A percentile compares a stretch with the other conserved stretches of the same genome.
Conservation (phyloP, 2,888 invertebrate genomes). For the Creontiades dilutus region DNA sequence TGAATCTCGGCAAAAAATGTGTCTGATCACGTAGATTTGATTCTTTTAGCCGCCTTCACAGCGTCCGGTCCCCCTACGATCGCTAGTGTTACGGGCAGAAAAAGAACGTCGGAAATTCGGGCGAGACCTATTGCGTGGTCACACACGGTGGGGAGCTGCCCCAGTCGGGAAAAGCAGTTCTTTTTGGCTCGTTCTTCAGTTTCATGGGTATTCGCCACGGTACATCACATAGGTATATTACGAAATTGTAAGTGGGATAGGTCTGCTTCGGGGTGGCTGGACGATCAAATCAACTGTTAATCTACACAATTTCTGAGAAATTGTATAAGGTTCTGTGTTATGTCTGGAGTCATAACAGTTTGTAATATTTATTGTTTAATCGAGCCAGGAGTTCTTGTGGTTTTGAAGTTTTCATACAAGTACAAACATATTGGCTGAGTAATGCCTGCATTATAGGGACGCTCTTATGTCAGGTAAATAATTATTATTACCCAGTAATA, state of each 20-base stretch:
- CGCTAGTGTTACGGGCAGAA: background rate
- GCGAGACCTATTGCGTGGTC: background rate
- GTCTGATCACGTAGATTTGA: conserved; percentile 4
- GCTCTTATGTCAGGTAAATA: too few relatives aligned
- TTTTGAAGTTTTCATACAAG: too few relatives aligned
- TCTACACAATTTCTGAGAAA: background rate
- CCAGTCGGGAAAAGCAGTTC: background rate
- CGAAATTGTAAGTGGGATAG: background rate
- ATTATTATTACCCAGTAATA: too few relatives aligned
- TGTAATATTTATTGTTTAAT: too few relatives aligned
- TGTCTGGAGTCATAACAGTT: background rate
- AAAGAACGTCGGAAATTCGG: conserved; percentile 1
- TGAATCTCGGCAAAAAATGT: conserved; percentile 9
- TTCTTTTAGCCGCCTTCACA: conserved; percentile 1
- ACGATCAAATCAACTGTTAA: background rate
- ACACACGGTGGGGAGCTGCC: background rate
- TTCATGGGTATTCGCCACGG: conserved; percentile 1
- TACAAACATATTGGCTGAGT: too few relatives aligned
- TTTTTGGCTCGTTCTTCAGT: background rate
- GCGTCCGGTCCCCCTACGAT: background rate
- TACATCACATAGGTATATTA: conserved; percentile 1
- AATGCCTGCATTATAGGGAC: too few relatives aligned
- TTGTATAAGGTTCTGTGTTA: background rate
- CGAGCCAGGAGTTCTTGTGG: too few relatives aligned
- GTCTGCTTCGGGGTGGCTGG: background rate